A percentile compares a stretch with the other conserved stretches of the same genome.
phyloP scores from a whole-genome alignment of 2,797 vertebrate genomes.

The Setipinna tenuifilis region DNA sequence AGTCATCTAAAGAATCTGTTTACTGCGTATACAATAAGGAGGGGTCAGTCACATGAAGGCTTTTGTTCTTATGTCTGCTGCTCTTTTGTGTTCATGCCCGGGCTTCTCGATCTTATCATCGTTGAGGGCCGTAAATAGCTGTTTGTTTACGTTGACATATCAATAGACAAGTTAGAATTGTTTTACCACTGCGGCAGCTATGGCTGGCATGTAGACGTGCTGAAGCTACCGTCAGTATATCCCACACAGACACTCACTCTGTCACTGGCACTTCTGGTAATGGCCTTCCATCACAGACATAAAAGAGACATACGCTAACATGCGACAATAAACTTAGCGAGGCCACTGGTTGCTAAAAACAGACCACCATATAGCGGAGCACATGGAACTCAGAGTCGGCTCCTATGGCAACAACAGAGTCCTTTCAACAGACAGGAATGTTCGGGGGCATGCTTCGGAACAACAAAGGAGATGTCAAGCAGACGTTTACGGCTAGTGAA shows the following conservation, averaged over 20 bases:
- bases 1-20: background rate
- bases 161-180: conserved; percentile 13
- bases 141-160: conserved; percentile 15
- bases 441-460: background rate
- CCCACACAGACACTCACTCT: background rate
- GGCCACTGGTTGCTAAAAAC: background rate
- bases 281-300: background rate
- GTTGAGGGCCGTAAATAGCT: background rate
- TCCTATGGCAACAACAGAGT: conserved; percentile 7
- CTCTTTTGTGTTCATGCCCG: background rate
- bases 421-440: conserved; percentile 10
- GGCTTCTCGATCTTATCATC: background rate
- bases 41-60: background rate
- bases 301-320: background rate
- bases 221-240: background rate
- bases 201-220: background rate
- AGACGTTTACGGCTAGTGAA: background rate
- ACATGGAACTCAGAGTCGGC: background rate
- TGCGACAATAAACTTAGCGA: background rate
- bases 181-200: background rate
- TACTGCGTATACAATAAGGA: conserved; percentile 7
- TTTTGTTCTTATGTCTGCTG: background rate
- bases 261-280: background rate
- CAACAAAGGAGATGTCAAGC: background rate
- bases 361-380: background rate